Base-by-base conservation (phyloP, 2,113 vertebrate species). In the Spilogale gracilis region DNA sequence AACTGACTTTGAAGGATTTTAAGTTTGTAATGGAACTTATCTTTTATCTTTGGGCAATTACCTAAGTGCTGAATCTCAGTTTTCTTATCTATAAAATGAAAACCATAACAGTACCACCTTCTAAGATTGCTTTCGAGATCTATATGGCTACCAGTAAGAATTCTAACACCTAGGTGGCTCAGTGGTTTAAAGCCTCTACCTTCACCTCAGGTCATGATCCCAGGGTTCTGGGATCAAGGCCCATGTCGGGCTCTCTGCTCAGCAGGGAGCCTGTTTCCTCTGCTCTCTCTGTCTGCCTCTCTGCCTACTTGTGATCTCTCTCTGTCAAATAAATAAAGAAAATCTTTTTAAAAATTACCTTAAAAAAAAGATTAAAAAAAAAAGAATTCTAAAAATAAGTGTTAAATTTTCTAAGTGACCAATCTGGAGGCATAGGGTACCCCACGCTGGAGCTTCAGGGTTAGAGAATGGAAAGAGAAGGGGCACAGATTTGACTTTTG, bases 41-140 rank as follows among this genome's bases (percentile, higher is more conserved):
- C 38, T 91, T 82, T 73, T 45, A 71, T 54, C 67, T 94, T 67
- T 88, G 32, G 71, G 81, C 60, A 95, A 76, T 61, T 56, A 80
- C 48, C n/a, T 63, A 92, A 97, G 38, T 81, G 43, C 14, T 96
- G 90, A 96, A 80, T 76, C 71, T 85, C 12, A 8, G 48, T 71
- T 89, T 88, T 50, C 61, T 94, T 80, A 32, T 48, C 27, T 86
- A 9, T 81, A 79, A 94, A 94, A 94, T 78, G 32, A 94, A 84
- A 97, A 78, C 25, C 12, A 4, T 38, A 71, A 50, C 54, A 78
- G 16, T 3, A 78, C n/a, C 45, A 65, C 48, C 23, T 88, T 96
- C 56, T 32, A 69, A 90, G 67, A 50, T 32, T 48, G 79, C 11
- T 94, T 94, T 91, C 58, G 78, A 54, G 87, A 80, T 56, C 56